Evolutionary conservation across 2,888 invertebrate species (phyloP), one percentile per base, ranked within the genome.

Genomic region (Apotomis betuletana): DNA sequence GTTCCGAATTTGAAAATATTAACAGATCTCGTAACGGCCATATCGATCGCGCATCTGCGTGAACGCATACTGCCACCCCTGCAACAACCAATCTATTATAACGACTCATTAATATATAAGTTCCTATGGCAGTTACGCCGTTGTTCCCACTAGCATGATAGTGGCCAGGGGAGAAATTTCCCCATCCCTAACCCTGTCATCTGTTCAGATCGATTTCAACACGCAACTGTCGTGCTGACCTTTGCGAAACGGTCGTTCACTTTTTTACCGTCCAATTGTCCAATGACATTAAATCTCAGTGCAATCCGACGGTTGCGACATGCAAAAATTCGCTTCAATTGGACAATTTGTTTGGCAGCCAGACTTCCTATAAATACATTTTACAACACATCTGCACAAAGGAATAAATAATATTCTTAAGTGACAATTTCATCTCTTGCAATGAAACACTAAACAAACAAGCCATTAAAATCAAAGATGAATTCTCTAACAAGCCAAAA

Each of bases 1-100:
- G 91, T 92, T 90, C 85, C 76, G 87, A 87, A 87, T 90, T 90
- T 79, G 82, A 87, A 90, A 89, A 84, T 90, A 87, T 79, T 78
- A 84, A 85, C 84, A 87, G 88, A 92, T 90, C 90, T 90, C 90
- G 90, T 87, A 87, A 85, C 83, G 71, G 85, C 73, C 70, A 67
- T 90, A 91, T 92, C 92, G 91, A 92, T 89, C 88, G 88, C 82
- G 87, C 91, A 91, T 91, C 91, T 91, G 92, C 87, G 71, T 76
- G 69, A 75, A 75, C 77, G 75, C 81, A 77, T 77, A 27, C 85
- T 85, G 67, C 74, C 69, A 77, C 78, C 74, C 78, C 75, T 6
- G 41, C 41, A 41, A 0, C 41, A 27, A 67, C 54, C 54, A 57
- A 55, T 51, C 38, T 55, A 54, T 27, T 8, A 55, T 46, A 64